Evolutionary conservation across 2,113 vertebrate species (phyloP).

Genomic region (Elephantulus edwardii): DNA sequence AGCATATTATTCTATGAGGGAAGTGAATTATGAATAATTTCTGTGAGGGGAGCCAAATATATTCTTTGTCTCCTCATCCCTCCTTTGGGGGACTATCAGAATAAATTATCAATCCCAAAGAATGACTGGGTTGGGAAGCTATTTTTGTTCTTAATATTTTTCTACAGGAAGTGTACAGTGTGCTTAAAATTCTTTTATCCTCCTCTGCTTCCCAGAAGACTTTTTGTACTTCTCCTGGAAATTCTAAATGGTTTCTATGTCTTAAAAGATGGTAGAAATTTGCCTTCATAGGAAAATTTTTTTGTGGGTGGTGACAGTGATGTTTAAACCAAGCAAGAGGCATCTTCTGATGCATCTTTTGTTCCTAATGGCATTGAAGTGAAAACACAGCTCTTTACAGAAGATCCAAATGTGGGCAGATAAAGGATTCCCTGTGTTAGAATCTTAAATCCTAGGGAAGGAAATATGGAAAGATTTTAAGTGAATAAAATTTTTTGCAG

Average conservation of each 20-base stretch:
- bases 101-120: conserved; percentile 61
- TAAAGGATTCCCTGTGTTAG: not conserved
- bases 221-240: conserved; percentile 52
- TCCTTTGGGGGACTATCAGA: conserved; percentile 40
- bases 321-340: not conserved
- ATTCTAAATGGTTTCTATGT: conserved; percentile 54
- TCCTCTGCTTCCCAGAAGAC: conserved; percentile 15
- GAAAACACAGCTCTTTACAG: conserved; percentile 17
- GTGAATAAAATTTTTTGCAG: conserved; percentile 32
- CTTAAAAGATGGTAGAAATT: conserved; percentile 10
- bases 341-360: not conserved
- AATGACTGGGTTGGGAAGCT: conserved; percentile 48
- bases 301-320: not conserved
- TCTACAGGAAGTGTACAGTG: conserved; percentile 46
- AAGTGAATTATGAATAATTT: conserved; percentile 43
- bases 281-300: conserved; percentile 12
- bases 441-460: not conserved
- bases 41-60: conserved; percentile 17
- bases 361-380: not conserved
- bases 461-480: conserved; percentile 2
- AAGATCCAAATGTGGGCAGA: not conserved
- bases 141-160: conserved; percentile 63
- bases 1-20: conserved; percentile 25
- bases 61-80: not conserved
- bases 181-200: conserved; percentile 57